Conservation (phyloP, 2,113 vertebrate species). For the Salvelinus namaycush region DNA sequence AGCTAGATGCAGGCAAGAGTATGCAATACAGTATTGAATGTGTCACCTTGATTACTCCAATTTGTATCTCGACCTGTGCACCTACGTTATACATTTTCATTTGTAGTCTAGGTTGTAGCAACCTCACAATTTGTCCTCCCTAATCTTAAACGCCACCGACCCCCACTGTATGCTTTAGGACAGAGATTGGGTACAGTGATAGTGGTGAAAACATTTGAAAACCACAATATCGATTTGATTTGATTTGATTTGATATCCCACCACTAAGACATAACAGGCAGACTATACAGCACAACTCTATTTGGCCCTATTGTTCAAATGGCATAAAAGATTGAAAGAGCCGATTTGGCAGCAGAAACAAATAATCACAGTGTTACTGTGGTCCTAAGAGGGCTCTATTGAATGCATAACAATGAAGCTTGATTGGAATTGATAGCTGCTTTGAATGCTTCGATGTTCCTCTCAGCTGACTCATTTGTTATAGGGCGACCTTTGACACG, state of each 20-base stretch:
- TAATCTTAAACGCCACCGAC: too few species aligned
- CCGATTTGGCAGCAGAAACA: conserved; percentile 61
- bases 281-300: conserved; percentile 14
- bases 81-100: too few species aligned
- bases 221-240: too few species aligned
- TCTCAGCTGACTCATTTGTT: conserved; percentile 69
- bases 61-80: too few species aligned
- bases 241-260: too few species aligned
- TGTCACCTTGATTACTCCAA: not conserved
- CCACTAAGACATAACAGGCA: not conserved
- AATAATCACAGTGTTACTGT: conserved; percentile 69
- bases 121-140: too few species aligned
- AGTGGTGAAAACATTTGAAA: not conserved
- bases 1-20: too few species aligned
- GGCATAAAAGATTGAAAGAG: conserved; percentile 61
- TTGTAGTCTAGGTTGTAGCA: too few species aligned
- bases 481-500: conserved; percentile 65
- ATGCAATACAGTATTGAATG: not conserved
- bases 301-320: conserved; percentile 49
- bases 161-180: not conserved
- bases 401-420: conserved; percentile 73
- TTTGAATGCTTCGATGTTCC: conserved; percentile 56
- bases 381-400: conserved; percentile 68
- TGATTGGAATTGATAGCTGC: conserved; percentile 76
- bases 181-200: not conserved